phyloP scores from a whole-genome alignment of 2,888 invertebrate genomes.

The Miltochrista miniata region DNA sequence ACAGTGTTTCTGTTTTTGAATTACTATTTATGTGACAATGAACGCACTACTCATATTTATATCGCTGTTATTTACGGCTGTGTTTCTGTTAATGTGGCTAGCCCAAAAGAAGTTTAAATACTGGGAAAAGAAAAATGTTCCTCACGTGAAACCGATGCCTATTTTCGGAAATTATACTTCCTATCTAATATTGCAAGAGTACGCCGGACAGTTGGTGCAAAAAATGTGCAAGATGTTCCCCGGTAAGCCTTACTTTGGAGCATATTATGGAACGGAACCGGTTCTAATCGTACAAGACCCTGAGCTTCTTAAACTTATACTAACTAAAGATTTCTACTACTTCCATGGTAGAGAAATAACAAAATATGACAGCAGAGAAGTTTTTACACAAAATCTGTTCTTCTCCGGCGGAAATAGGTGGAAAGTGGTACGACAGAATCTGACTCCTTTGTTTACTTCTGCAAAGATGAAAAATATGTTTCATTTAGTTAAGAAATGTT shows the following conservation, averaged over 20 bases:
- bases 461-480: conserved; percentile 66
- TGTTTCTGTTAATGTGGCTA: conserved; percentile 17
- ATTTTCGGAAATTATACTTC: conserved; percentile 54
- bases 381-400: conserved; percentile 47
- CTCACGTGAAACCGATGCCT: conserved; percentile 39
- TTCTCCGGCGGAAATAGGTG: conserved; percentile 54
- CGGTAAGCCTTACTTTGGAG: conserved; percentile 53
- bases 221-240: conserved; percentile 47
- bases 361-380: conserved; percentile 43
- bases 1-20: background rate
- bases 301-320: conserved; percentile 47
- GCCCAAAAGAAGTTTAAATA: conserved; percentile 38
- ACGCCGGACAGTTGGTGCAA: conserved; percentile 29
- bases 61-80: conserved; percentile 8
- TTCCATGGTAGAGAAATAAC: conserved; percentile 53
- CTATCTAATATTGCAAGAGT: conserved; percentile 43
- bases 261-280: conserved; percentile 58
- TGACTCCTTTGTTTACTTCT: conserved; percentile 57
- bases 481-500: conserved; percentile 48
- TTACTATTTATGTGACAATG: conserved; percentile 10
- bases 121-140: conserved; percentile 51
- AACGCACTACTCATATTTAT: conserved; percentile 15
- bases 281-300: conserved; percentile 52
- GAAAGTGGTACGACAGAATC: conserved; percentile 57
- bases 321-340: conserved; percentile 56